Conservation (phyloP, 2,113 vertebrate species). For the Ivindomyrus marchei region DNA sequence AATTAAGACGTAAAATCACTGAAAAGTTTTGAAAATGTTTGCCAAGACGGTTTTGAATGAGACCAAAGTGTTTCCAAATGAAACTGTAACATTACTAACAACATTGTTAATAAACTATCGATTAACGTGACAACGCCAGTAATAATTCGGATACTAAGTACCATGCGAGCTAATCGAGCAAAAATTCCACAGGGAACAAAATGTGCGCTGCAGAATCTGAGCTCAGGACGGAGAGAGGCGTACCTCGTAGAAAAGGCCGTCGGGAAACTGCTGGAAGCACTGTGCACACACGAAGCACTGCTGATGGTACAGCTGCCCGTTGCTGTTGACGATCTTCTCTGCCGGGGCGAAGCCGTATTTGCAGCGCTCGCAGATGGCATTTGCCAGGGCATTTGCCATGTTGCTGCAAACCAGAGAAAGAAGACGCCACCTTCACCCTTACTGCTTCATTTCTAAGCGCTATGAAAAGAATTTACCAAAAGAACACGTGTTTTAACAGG, state of each 20-base stretch:
- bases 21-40: not conserved
- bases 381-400: slow-evolving; percentile 92
- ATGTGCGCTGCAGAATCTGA: not conserved
- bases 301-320: slow-evolving; percentile 91
- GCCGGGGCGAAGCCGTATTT: slow-evolving; percentile 80
- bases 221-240: slow-evolving; percentile 17
- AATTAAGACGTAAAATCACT: not conserved
- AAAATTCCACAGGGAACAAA: not conserved
- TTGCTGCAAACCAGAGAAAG: slow-evolving; percentile 65
- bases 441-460: not conserved
- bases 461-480: not conserved
- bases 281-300: slow-evolving; percentile 96
- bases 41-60: not conserved
- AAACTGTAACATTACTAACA: not conserved
- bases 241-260: slow-evolving; percentile 97
- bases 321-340: slow-evolving; percentile 97
- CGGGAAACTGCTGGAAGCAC: slow-evolving; percentile 94
- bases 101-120: not conserved
- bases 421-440: not conserved
- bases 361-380: slow-evolving; percentile 90
- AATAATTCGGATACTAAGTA: not conserved
- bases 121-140: not conserved
- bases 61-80: not conserved
- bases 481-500: not conserved
- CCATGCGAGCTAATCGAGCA: not conserved